These are phyloP conservation scores for Hypomesus transpacificus DNA, from an alignment of 2,113 vertebrate species.

Conservation along the genomic window DNA sequence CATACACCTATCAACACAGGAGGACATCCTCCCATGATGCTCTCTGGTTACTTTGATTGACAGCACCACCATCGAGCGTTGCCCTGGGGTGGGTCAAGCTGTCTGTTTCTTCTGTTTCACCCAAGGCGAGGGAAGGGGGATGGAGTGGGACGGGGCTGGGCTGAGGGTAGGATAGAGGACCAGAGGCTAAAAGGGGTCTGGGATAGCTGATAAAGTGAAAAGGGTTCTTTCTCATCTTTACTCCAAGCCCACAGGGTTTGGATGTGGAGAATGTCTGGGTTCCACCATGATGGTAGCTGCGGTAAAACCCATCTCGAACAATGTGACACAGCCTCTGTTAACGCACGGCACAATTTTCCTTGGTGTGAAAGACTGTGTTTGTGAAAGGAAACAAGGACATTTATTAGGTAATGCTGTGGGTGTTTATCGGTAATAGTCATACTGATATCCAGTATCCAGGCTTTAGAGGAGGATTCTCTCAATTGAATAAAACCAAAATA, in stretches of 20 bases:
- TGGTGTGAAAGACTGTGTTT: neutral
- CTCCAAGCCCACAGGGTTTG: neutral
- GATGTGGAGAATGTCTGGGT: neutral
- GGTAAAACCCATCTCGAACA: neutral
- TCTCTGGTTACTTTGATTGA: constrained; percentile 28
- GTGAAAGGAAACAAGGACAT: neutral
- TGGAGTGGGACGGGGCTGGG: neutral
- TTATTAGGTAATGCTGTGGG: neutral
- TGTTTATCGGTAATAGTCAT: neutral
- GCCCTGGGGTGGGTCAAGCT: constrained; percentile 23
- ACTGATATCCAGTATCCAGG: no score
- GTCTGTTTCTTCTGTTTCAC: constrained; percentile 10
- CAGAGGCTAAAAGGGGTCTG: neutral
- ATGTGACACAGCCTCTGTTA: neutral
- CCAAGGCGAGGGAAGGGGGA: neutral
- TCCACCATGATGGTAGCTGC: neutral
- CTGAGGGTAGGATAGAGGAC: neutral
- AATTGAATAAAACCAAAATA: neutral
- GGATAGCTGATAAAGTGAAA: neutral
- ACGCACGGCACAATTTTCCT: neutral
- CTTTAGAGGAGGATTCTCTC: neutral
- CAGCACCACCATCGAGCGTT: constrained; percentile 11
- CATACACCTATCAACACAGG: constrained; percentile 18
- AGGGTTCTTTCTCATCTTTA: neutral
- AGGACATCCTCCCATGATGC: constrained; percentile 1